These are phyloP conservation scores for Pentalonia nigronervosa DNA, from an alignment of 1,140 invertebrate genomes.

Conservation along the genomic window DNA sequence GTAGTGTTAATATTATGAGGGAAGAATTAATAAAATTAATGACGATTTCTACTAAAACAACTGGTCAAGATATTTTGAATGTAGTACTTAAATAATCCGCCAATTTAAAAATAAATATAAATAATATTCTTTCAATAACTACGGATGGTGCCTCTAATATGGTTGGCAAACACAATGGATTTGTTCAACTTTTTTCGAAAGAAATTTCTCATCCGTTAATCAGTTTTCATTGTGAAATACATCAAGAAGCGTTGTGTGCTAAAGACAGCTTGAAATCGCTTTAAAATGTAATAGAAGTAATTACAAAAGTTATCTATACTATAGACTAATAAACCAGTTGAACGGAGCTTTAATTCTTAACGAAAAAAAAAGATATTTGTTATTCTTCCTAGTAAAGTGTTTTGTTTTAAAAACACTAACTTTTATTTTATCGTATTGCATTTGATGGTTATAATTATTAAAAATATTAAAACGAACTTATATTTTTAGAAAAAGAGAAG, in stretches of 20 bases:
- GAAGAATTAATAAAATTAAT: conserved; percentile 10
- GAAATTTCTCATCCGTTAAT: not conserved
- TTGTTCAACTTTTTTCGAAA: not conserved
- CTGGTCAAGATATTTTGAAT: not conserved
- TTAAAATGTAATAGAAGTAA: conserved; percentile 2
- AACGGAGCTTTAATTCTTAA: too few relatives aligned
- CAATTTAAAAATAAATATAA: not conserved
- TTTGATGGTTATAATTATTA: too few relatives aligned
- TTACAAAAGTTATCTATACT: conserved; percentile 26
- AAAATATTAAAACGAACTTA: too few relatives aligned
- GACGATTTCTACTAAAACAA: not conserved
- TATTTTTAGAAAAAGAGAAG: too few relatives aligned
- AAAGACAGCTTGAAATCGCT: not conserved
- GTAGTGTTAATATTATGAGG: not conserved
- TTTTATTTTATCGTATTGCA: too few relatives aligned
- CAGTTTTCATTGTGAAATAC: not conserved
- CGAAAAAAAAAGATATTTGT: too few relatives aligned
- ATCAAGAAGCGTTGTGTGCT: conserved; percentile 20
- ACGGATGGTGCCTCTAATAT: not conserved
- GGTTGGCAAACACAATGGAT: not conserved
- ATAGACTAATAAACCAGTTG: too few relatives aligned
- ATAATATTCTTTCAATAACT: conserved; percentile 4
- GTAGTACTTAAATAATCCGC: not conserved
- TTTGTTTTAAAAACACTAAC: too few relatives aligned
- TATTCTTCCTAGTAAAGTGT: too few relatives aligned